A percentile compares a stretch with the other conserved stretches of the same genome.
Evolutionary conservation across 1,140 invertebrate species (phyloP).

Genomic region (Onthophagus taurus): DNA sequence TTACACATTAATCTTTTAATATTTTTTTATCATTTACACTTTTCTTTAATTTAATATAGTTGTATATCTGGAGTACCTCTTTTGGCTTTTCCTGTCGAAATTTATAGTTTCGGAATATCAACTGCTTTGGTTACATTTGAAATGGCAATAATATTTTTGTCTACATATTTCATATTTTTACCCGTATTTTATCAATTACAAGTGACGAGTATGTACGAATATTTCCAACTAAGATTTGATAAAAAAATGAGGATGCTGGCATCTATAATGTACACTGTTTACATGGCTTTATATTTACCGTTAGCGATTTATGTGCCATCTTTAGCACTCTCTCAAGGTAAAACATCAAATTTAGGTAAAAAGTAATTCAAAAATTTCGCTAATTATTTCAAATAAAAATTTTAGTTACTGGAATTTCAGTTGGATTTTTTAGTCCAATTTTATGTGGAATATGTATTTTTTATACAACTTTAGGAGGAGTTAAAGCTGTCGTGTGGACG

Average conservation of each 20-base stretch:
- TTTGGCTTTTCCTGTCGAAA: constrained; percentile 67
- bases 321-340: constrained; percentile 44
- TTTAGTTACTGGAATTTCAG: constrained; percentile 54
- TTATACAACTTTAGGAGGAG: constrained; percentile 61
- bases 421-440: constrained; percentile 52
- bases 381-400: constrained; percentile 16
- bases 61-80: constrained; percentile 72
- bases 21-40: no score
- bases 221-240: constrained; percentile 44
- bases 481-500: constrained; percentile 62
- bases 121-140: constrained; percentile 52
- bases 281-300: constrained; percentile 43
- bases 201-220: constrained; percentile 65
- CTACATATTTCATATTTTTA: constrained; percentile 47
- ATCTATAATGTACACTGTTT: constrained; percentile 46
- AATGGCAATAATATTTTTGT: constrained; percentile 48
- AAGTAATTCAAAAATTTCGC: neutral
- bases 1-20: no score
- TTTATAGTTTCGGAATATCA: constrained; percentile 63
- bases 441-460: constrained; percentile 64
- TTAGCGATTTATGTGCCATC: constrained; percentile 55
- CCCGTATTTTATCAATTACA: constrained; percentile 68
- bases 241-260: constrained; percentile 45
- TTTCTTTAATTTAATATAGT: no score
- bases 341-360: neutral